Evolutionary conservation across 1,140 invertebrate genomes (phyloP), one percentile per base, ranked within the genome.

Genomic region (Myzus persicae): DNA sequence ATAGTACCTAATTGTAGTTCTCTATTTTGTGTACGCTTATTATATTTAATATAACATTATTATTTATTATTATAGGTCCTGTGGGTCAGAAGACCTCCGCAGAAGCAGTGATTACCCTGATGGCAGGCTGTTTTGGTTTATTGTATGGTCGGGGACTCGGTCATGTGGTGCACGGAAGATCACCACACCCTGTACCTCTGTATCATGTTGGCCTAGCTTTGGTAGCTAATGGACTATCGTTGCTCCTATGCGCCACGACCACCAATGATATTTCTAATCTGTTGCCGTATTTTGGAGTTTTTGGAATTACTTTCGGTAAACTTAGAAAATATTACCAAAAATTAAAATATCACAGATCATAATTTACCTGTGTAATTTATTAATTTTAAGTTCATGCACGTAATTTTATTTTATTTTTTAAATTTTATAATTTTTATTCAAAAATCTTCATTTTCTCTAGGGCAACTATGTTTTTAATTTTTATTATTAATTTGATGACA

Each of bases 251-350:
- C n/a, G 36, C 88, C 22, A 90, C 88, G n/a, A 54, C 88, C 22
- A 90, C 48, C 31, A 54, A 46, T 44, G 46, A 90, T 24, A 36
- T 90, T 46, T 20, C 26, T 5, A 51, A 90, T 20, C 44, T 90
- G 36, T 8, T 90, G 36, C 88, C 88, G 36, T 90, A 51, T 38
- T 90, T 90, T 38, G 44, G n/a, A 48, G 4, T 90, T 31, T 90
- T 51, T 54, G 88, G 88, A n/a, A 22, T 51, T n/a, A 48, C 46
- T 51, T 90, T 90, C 48, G 88, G 88, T 90, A 90, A 90, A 44
- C 42, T 88, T 82, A 2, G 9, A 40, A 40, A 26, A 82, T 40
- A n/a, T 76, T 14, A n/a, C 9, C 0, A 59, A 59, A 11, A 59
- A 31, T 31, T 59, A 31, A 31, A 4, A 67, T 67, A 4, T 0